Base-by-base conservation (phyloP, 2,797 vertebrate genomes). In the Halcyon badia region DNA sequence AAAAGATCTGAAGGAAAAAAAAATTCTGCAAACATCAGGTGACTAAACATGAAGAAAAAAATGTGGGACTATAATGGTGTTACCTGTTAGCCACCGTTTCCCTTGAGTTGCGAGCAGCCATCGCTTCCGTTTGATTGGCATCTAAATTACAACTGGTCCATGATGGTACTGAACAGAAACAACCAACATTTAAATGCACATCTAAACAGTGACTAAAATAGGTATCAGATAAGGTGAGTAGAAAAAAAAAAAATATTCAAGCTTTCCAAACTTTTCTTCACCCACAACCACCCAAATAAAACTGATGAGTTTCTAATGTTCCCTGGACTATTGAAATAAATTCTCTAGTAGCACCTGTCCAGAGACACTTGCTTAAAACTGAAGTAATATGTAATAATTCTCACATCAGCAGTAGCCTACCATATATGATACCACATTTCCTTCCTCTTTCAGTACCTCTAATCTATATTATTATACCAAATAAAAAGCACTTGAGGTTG, bases 11-110 rank as follows among this genome's bases (percentile, higher is more conserved):
- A 94, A 68, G 19, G 49, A 46, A 72, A 83, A 49, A 64, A 17
- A 8, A 15, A 4, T 4, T 22, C 65, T 41, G 30, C n/a, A 69
- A 92, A 76, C 17, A 79, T 13, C 28, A 56, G 54, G 9, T 39
- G 20, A 28, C n/a, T 48, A 58, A 66, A 60, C 37, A 54, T 3
- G 28, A 75, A 70, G 20, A 3, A 10, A 79, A 58, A 78, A 78
- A 21, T 5, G 13, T 13, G 5, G 16, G 8, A 37, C 46, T 76
- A 22, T 11, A 82, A 57, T 15, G 17, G 39, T 8, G 2, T 96
- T 98, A 99, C 99, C 99, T 99, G 98, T 98, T 98, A 86, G 99
- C 98, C 92, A 99, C 56, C 12, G 98, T 98, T 82, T 99, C 98
- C 87, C 98, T 98, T 19, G 98, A 95, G 85, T 96, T 98, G 83